phyloP scores from a whole-genome alignment of 2,888 invertebrate genomes.

The Heterodera filipjevi region DNA sequence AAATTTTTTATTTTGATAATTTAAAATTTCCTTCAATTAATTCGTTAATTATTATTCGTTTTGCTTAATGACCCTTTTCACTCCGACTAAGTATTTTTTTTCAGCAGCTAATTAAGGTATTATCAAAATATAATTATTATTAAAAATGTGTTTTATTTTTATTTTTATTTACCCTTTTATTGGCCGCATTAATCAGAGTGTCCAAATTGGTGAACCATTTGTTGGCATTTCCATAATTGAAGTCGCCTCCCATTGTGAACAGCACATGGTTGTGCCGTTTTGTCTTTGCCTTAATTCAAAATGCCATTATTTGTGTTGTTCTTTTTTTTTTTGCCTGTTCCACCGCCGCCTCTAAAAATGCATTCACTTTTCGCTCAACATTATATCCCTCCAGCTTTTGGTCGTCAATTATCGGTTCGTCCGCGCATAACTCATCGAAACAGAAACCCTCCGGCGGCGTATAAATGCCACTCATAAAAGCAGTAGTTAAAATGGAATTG shows the following conservation, averaged over 20 bases:
- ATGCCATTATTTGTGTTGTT: background rate
- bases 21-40: too few species aligned
- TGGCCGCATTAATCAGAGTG: constrained; percentile 73
- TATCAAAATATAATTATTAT: too few species aligned
- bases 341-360: constrained; percentile 55
- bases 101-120: too few species aligned
- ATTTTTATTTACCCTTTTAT: constrained; percentile 14
- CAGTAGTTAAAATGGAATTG: constrained; percentile 77
- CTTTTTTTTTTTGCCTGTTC: constrained; percentile 34
- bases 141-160: background rate
- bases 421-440: constrained; percentile 81
- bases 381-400: constrained; percentile 72
- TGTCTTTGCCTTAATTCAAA: constrained; percentile 67
- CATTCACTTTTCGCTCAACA: constrained; percentile 50
- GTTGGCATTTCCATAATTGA: constrained; percentile 78
- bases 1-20: too few species aligned
- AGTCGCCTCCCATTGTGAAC: constrained; percentile 89
- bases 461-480: constrained; percentile 68
- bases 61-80: too few species aligned
- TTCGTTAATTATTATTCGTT: too few species aligned
- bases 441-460: constrained; percentile 84
- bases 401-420: constrained; percentile 68
- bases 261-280: constrained; percentile 77
- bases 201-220: constrained; percentile 83
- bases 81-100: too few species aligned